Evolutionary conservation across 2,113 vertebrate species (phyloP).

Genomic region (Myxocyprinus asiaticus): DNA sequence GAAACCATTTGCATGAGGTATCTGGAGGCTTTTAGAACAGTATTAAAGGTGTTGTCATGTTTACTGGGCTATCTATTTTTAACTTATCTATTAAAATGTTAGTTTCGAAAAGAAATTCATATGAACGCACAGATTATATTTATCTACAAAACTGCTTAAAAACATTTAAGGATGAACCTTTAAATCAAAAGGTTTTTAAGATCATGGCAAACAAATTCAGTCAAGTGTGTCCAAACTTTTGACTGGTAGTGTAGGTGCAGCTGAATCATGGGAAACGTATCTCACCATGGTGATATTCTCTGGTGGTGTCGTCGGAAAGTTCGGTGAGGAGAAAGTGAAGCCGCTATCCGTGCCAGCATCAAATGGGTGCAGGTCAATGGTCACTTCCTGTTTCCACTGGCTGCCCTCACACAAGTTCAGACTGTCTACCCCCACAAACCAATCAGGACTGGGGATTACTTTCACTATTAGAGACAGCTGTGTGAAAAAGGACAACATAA

Average conservation of each 20-base stretch:
- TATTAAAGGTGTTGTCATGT: too few relatives aligned
- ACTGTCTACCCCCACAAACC: slow-evolving; percentile 78
- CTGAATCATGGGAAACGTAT: background rate
- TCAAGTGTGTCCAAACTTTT: too few relatives aligned
- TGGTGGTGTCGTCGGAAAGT: slow-evolving; percentile 73
- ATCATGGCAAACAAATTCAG: too few relatives aligned
- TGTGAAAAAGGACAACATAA: slow-evolving; percentile 17
- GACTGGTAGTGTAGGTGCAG: too few relatives aligned
- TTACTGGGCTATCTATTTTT: too few relatives aligned
- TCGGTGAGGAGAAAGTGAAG: slow-evolving; percentile 81
- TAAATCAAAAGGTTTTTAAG: too few relatives aligned
- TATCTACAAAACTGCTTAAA: background rate
- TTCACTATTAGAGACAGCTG: slow-evolving; percentile 80
- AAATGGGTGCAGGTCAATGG: slow-evolving; percentile 74
- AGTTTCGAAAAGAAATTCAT: too few relatives aligned
- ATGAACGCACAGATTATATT: too few relatives aligned
- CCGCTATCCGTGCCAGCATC: slow-evolving; percentile 79
- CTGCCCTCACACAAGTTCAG: slow-evolving; percentile 73
- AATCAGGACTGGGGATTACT: slow-evolving; percentile 80
- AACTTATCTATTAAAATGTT: too few relatives aligned
- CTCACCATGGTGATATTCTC: slow-evolving; percentile 76
- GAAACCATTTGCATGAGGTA: too few relatives aligned
- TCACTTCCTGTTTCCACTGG: slow-evolving; percentile 77
- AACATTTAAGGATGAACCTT: too few relatives aligned
- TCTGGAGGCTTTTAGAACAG: too few relatives aligned